Evolutionary conservation across 92 coral and sea anemone species (phyloP).

Genomic region (Epizoanthus rinbou): DNA sequence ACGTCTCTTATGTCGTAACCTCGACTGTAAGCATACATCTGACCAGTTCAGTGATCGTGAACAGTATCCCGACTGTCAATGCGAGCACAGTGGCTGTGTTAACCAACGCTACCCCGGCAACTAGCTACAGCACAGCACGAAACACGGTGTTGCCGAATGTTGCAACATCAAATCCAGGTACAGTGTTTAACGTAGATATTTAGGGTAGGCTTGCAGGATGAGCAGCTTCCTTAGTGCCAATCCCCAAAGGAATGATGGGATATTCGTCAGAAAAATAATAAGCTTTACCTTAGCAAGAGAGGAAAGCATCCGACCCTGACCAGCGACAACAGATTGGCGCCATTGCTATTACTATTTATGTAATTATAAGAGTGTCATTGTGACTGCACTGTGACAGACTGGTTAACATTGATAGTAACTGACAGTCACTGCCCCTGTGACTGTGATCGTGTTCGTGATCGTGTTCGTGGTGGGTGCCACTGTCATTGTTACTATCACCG

Average conservation of each 20-base stretch:
- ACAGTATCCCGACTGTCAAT: not conserved
- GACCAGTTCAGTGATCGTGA: not conserved
- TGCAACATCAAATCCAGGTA: not conserved
- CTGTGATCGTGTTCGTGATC: no score
- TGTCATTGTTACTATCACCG: no score
- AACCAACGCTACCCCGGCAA: not conserved
- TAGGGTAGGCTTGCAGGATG: not conserved
- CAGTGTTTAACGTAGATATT: not conserved
- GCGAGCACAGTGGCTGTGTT: not conserved
- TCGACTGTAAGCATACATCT: not conserved
- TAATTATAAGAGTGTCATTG: no score
- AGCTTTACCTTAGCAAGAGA: no score
- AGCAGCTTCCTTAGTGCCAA: not conserved
- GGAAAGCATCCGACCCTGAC: no score
- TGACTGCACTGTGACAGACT: no score
- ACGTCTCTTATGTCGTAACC: not conserved
- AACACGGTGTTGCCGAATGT: not conserved
- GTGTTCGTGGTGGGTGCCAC: no score
- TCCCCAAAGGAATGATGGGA: not conserved
- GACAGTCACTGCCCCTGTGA: no score
- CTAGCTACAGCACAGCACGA: not conserved
- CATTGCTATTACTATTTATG: no score
- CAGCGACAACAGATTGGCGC: no score
- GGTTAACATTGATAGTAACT: no score
- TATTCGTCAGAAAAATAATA: not conserved